Conservation (phyloP, 2,888 invertebrate genomes). For the Rhingia campestris region DNA sequence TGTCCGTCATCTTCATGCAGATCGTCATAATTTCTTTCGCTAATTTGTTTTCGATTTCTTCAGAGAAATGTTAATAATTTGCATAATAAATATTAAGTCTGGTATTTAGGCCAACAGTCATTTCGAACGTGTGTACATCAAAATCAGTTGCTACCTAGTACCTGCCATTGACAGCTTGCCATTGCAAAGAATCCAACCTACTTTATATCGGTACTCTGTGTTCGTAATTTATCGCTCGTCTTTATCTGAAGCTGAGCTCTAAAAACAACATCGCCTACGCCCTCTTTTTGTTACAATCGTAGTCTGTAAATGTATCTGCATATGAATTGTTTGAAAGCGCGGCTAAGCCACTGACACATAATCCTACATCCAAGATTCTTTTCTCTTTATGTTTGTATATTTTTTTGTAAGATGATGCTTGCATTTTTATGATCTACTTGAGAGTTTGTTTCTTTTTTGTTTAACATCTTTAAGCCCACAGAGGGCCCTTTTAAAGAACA, state of each 20-base stretch:
- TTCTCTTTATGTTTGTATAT: slow-evolving; percentile 45
- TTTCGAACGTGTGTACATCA: slow-evolving; percentile 6
- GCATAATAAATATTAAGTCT: slow-evolving; percentile 56
- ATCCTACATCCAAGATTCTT: slow-evolving; percentile 47
- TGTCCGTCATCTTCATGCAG: neutral
- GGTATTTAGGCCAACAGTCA: slow-evolving; percentile 51
- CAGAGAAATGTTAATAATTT: slow-evolving; percentile 55
- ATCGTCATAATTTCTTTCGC: slow-evolving; percentile 42
- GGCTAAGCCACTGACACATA: slow-evolving; percentile 39
- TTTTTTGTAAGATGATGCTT: slow-evolving; percentile 7
- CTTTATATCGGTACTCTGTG: neutral
- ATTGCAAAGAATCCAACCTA: neutral
- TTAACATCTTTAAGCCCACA: slow-evolving; percentile 1
- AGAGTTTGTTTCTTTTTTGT: slow-evolving; percentile 13
- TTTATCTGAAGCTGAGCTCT: neutral
- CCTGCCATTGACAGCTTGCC: neutral
- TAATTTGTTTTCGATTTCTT: slow-evolving; percentile 69
- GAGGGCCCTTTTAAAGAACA: slow-evolving; percentile 14
- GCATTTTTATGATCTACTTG: slow-evolving; percentile 25
- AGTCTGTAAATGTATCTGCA: slow-evolving; percentile 4
- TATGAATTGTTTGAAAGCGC: slow-evolving; percentile 27
- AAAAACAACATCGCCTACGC: neutral
- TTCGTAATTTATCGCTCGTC: slow-evolving; percentile 8
- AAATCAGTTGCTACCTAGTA: neutral
- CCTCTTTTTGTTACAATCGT: slow-evolving; percentile 1